Conservation (phyloP, 2,113 vertebrate species). For the Malurus melanocephalus region DNA sequence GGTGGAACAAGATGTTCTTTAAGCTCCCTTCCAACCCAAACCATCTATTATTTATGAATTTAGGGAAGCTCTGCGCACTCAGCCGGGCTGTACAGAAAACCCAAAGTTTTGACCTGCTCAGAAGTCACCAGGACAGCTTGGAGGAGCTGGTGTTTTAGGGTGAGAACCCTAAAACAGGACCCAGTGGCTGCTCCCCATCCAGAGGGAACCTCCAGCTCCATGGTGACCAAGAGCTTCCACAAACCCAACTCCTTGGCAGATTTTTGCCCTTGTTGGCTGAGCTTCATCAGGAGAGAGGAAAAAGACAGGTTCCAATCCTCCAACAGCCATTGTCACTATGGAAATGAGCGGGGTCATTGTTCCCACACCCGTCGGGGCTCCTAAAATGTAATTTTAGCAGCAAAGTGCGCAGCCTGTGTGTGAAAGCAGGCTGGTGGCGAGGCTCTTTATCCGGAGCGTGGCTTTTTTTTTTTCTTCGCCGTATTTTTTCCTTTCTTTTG, state of each 20-base stretch:
- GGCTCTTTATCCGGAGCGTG: conserved; percentile 18
- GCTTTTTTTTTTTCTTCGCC: conserved; percentile 10
- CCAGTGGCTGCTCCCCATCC: neutral
- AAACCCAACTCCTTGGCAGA: neutral
- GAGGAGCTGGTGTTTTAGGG: neutral
- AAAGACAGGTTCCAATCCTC: conserved; percentile 33
- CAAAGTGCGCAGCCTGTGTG: conserved; percentile 47
- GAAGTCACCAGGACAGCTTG: neutral
- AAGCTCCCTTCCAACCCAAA: neutral
- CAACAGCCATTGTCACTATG: conserved; percentile 43
- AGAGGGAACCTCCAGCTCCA: neutral
- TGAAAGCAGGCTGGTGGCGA: conserved; percentile 41
- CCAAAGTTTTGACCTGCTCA: neutral
- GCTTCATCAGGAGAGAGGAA: conserved; percentile 29
- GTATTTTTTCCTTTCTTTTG: conserved; percentile 48
- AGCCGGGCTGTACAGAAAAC: neutral
- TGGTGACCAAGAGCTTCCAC: neutral
- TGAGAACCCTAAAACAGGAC: neutral
- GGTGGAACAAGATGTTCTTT: neutral
- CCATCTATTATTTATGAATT: neutral
- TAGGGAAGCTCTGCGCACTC: neutral
- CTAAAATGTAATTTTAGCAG: conserved; percentile 57
- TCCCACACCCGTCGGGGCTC: conserved; percentile 2
- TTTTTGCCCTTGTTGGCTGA: neutral
- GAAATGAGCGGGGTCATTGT: conserved; percentile 56